Conservation (phyloP, 2,797 vertebrate genomes). For the Atherinosoma microstoma region DNA sequence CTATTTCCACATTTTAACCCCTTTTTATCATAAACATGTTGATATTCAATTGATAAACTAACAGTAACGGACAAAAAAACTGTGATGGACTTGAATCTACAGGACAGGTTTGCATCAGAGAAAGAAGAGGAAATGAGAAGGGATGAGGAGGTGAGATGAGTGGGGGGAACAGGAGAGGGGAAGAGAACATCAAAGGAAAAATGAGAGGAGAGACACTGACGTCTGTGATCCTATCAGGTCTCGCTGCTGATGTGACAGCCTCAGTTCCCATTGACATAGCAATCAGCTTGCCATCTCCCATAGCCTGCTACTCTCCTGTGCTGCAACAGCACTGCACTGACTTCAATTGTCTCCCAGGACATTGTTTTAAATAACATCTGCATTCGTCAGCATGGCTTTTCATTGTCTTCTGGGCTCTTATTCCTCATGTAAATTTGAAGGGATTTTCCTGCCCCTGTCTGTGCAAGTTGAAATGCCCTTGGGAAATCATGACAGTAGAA, state of each 20-base stretch:
- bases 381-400: slow-evolving; percentile 77
- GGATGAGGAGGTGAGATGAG: slow-evolving; percentile 20
- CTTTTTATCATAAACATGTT: background rate
- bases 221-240: slow-evolving; percentile 79
- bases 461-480: slow-evolving; percentile 69
- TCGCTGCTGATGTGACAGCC: slow-evolving; percentile 76
- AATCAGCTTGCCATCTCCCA: slow-evolving; percentile 77
- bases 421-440: slow-evolving; percentile 70
- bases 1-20: background rate
- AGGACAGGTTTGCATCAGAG: slow-evolving; percentile 24
- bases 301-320: slow-evolving; percentile 58
- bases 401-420: slow-evolving; percentile 65
- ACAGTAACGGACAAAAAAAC: background rate
- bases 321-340: slow-evolving; percentile 57
- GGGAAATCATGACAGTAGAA: slow-evolving; percentile 56
- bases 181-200: slow-evolving; percentile 66
- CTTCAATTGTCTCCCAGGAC: slow-evolving; percentile 69
- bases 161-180: slow-evolving; percentile 58
- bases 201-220: slow-evolving; percentile 73
- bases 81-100: background rate
- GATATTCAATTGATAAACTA: slow-evolving; percentile 1
- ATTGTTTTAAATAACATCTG: slow-evolving; percentile 80
- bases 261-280: slow-evolving; percentile 68
- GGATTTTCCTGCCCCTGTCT: slow-evolving; percentile 74
- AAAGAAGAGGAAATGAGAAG: slow-evolving; percentile 56